phyloP scores from a whole-genome alignment of 2,797 vertebrate genomes.

The Erethizon dorsatum region DNA sequence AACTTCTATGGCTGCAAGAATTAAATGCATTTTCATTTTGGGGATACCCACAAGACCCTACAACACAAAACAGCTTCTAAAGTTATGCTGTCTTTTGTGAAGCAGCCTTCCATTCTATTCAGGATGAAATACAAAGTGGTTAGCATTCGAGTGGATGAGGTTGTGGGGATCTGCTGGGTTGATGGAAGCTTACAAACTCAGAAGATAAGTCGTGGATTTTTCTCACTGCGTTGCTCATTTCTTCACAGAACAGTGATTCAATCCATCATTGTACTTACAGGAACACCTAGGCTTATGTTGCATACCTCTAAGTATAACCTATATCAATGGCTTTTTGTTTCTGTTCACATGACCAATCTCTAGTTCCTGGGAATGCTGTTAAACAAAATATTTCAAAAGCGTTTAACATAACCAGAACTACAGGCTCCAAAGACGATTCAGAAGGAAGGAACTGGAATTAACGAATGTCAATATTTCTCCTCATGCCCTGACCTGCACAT shows the following conservation, averaged over 20 bases:
- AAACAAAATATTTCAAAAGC: not conserved
- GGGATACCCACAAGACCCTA: not conserved
- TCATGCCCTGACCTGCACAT: not conserved
- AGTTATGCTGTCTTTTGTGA: not conserved
- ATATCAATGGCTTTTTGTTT: slow-evolving; percentile 18
- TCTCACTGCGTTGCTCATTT: not conserved
- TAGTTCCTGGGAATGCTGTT: not conserved
- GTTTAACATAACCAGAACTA: slow-evolving; percentile 43
- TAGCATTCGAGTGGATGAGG: not conserved
- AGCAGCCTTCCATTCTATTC: not conserved
- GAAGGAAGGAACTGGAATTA: not conserved
- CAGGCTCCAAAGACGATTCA: not conserved
- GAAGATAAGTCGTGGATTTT: not conserved
- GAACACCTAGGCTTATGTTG: not conserved
- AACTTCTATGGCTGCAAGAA: not conserved
- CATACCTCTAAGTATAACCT: not conserved
- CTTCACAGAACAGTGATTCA: not conserved
- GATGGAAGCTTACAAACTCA: not conserved
- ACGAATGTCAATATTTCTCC: not conserved
- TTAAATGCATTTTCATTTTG: not conserved
- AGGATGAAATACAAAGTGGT: not conserved
- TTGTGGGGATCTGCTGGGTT: not conserved
- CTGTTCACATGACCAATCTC: not conserved
- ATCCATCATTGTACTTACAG: not conserved
- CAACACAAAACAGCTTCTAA: not conserved